These are phyloP conservation scores for Dasysyrphus albostriatus DNA, from an alignment of 2,888 invertebrate species.

Conservation along the genomic window DNA sequence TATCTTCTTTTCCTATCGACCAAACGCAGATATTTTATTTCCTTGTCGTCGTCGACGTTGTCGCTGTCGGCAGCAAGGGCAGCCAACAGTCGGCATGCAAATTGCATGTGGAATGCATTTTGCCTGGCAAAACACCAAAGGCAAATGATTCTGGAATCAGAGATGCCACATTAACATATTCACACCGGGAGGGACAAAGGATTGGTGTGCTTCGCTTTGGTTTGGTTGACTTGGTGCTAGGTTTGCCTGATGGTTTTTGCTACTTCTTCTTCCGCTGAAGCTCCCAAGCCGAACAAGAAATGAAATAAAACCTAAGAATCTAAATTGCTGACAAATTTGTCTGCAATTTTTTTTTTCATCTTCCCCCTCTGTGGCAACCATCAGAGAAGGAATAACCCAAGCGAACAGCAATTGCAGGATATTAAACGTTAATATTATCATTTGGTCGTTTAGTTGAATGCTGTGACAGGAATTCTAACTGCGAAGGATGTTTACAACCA, in stretches of 20 bases:
- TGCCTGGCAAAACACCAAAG: slow-evolving; percentile 43
- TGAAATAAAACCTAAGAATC: slow-evolving; percentile 54
- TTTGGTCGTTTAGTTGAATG: slow-evolving; percentile 34
- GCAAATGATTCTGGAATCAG: slow-evolving; percentile 61
- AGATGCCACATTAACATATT: slow-evolving; percentile 70
- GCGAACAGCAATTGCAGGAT: slow-evolving; percentile 5
- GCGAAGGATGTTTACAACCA: slow-evolving; percentile 15
- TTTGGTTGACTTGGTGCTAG: neutral
- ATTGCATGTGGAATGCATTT: slow-evolving; percentile 73
- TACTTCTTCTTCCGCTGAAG: neutral
- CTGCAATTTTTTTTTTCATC: slow-evolving; percentile 22
- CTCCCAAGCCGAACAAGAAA: slow-evolving; percentile 29
- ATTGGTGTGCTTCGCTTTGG: slow-evolving; percentile 7
- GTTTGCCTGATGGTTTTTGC: neutral
- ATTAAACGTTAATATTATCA: slow-evolving; percentile 53
- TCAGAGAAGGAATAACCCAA: neutral
- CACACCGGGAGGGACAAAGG: slow-evolving; percentile 53
- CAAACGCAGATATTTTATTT: slow-evolving; percentile 69
- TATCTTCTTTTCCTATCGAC: slow-evolving; percentile 39
- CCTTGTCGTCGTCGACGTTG: slow-evolving; percentile 65
- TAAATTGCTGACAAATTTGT: slow-evolving; percentile 72
- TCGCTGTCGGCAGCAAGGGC: slow-evolving; percentile 68
- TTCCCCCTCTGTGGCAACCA: neutral
- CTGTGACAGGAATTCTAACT: slow-evolving; percentile 24
- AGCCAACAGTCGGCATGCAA: slow-evolving; percentile 71